Conservation (phyloP, 2,888 invertebrate species). For the Tetragonisca angustula region DNA sequence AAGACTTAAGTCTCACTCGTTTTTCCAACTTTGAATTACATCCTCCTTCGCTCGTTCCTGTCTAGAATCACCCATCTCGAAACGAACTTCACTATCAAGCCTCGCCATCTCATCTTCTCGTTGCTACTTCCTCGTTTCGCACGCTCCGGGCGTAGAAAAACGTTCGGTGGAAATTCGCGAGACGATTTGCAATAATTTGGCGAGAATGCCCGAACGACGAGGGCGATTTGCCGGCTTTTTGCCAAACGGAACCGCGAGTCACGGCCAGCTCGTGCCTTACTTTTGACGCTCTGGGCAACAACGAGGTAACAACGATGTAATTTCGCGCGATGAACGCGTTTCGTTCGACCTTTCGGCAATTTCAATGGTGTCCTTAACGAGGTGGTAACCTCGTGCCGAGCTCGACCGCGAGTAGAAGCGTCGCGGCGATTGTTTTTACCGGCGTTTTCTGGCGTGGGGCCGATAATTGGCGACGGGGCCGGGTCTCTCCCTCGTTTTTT, state of each 20-base stretch:
- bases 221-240: not conserved
- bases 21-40: too few species aligned
- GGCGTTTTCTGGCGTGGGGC: constrained; percentile 61
- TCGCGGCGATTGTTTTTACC: constrained; percentile 63
- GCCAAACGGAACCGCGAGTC: not conserved
- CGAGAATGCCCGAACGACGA: not conserved
- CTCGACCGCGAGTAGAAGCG: constrained; percentile 25
- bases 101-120: too few species aligned
- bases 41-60: too few species aligned
- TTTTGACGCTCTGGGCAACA: constrained; percentile 66
- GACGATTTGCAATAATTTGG: not conserved
- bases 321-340: constrained; percentile 73
- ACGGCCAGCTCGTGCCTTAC: constrained; percentile 54
- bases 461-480: constrained; percentile 68
- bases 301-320: constrained; percentile 60
- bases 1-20: too few species aligned
- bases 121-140: too few species aligned
- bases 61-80: too few species aligned
- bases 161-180: not conserved
- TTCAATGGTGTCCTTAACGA: constrained; percentile 61
- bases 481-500: constrained; percentile 56
- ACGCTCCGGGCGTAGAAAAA: not conserved
- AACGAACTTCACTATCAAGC: too few species aligned
- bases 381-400: constrained; percentile 8
- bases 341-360: constrained; percentile 66